Evolutionary conservation across 2,888 invertebrate species (phyloP).

Genomic region (Coelinius sp.): DNA sequence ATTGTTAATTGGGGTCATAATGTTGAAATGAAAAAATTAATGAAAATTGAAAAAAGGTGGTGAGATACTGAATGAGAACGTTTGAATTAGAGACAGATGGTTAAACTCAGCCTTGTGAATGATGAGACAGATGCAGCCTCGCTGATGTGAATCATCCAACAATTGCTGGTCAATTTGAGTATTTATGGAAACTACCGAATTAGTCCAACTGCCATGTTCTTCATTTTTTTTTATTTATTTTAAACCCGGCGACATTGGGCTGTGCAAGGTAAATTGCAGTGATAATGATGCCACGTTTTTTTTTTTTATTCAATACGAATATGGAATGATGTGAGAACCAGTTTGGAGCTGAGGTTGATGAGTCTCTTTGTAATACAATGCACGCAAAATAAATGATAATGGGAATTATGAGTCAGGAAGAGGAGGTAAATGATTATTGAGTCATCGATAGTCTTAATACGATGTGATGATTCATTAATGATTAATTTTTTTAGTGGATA

Average conservation of each 20-base stretch:
- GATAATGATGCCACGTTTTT: constrained; percentile 7
- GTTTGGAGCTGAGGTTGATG: constrained; percentile 12
- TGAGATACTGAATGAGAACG: neutral
- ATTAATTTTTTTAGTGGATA: neutral
- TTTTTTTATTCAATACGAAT: neutral
- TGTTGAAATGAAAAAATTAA: too few species aligned
- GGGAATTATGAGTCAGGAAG: constrained; percentile 21
- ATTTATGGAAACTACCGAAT: constrained; percentile 14
- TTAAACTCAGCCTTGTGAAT: neutral
- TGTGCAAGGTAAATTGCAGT: constrained; percentile 11
- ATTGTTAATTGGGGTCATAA: too few species aligned
- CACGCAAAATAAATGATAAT: constrained; percentile 5
- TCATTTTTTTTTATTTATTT: neutral
- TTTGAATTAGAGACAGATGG: neutral
- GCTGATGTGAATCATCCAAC: constrained; percentile 5
- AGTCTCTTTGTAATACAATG: constrained; percentile 9
- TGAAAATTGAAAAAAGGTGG: neutral
- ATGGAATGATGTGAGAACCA: neutral
- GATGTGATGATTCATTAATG: neutral
- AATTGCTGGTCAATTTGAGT: neutral
- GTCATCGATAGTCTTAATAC: neutral
- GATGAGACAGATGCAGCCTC: constrained; percentile 12
- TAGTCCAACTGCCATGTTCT: constrained; percentile 9
- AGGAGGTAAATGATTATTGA: constrained; percentile 4
- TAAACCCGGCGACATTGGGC: constrained; percentile 7